A percentile compares a stretch with the other conserved stretches of the same genome.
These are phyloP conservation scores for Abrostola tripartita DNA, from an alignment of 2,888 invertebrate genomes.

Conservation along the genomic window DNA sequence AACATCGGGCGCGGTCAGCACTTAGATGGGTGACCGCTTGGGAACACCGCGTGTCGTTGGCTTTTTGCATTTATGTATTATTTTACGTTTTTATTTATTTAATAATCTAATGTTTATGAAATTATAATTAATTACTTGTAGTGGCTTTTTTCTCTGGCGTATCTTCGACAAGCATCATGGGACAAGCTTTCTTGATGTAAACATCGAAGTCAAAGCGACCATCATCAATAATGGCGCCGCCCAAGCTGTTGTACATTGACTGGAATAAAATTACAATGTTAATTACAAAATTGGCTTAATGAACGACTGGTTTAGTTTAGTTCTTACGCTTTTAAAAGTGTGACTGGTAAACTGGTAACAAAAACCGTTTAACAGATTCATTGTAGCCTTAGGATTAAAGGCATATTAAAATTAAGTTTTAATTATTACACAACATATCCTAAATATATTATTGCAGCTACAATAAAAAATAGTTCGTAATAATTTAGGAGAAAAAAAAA, in stretches of 20 bases:
- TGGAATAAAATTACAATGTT: conserved; percentile 8
- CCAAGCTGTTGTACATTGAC: conserved; percentile 95
- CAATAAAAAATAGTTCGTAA: too few species aligned
- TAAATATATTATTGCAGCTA: too few species aligned
- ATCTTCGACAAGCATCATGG: conserved; percentile 92
- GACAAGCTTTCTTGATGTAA: conserved; percentile 92
- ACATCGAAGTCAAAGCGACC: conserved; percentile 92
- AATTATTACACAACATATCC: too few species aligned
- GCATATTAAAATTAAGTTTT: too few species aligned
- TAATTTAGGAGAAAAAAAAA: too few species aligned
- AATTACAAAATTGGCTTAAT: background rate
- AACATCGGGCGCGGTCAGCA: conserved; percentile 80
- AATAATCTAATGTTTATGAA: too few species aligned
- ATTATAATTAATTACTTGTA: conserved; percentile 74
- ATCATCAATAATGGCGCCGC: conserved; percentile 92
- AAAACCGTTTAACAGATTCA: too few species aligned
- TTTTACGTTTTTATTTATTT: background rate
- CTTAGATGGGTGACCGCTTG: conserved; percentile 79
- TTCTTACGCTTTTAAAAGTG: too few species aligned
- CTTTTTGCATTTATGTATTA: conserved; percentile 53
- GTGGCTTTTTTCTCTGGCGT: conserved; percentile 89
- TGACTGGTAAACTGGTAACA: too few species aligned
- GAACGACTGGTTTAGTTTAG: background rate
- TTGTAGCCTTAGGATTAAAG: too few species aligned
- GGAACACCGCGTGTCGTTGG: conserved; percentile 72